phyloP scores from a whole-genome alignment of 2,113 vertebrate species.

The Epinephelus fuscoguttatus region DNA sequence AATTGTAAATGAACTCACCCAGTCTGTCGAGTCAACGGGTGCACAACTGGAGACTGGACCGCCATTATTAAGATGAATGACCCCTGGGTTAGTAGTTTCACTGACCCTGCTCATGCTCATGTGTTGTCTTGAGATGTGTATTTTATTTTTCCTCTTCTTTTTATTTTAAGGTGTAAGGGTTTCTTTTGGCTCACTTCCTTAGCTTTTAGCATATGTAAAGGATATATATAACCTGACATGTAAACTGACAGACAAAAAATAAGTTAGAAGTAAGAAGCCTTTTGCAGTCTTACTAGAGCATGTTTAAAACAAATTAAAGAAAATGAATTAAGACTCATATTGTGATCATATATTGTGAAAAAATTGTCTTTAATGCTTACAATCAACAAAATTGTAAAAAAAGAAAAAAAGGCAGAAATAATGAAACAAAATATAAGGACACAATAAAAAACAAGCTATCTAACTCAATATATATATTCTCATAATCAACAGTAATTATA shows the following conservation, averaged over 20 bases:
- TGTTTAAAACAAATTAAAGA: neutral
- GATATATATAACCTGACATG: no score
- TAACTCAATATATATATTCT: neutral
- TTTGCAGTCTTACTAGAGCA: neutral
- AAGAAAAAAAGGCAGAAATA: neutral
- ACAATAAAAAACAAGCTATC: slow-evolving; percentile 11
- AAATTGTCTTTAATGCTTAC: slow-evolving; percentile 48
- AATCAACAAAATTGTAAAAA: slow-evolving; percentile 35
- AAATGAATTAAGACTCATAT: neutral
- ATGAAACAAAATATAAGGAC: neutral
- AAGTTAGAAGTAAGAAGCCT: neutral
- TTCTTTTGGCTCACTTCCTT: neutral
- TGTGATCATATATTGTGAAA: slow-evolving; percentile 4
- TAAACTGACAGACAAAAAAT: neutral
- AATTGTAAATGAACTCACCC: neutral
- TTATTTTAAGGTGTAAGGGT: no score
- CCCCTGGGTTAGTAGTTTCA: neutral
- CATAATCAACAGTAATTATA: slow-evolving; percentile 23
- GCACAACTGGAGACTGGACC: neutral
- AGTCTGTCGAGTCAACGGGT: neutral
- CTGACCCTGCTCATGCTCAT: neutral
- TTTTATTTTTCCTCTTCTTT: neutral
- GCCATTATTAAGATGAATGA: neutral
- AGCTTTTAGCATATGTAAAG: neutral
- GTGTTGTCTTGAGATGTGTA: neutral